Conservation (phyloP, 2,888 invertebrate genomes). For the Nysson spinosus region DNA sequence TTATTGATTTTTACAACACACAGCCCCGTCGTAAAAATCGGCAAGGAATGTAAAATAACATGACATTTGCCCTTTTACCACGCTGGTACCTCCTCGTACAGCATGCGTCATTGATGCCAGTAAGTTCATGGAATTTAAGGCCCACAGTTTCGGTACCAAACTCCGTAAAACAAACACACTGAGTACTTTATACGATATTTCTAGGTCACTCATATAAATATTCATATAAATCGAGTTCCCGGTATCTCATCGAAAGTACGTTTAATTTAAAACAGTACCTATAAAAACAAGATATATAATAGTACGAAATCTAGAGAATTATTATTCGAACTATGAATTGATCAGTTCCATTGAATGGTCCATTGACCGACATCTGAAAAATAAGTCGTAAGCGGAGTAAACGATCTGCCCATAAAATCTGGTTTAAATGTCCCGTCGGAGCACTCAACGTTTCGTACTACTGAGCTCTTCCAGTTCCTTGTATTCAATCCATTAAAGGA, state of each 20-base stretch:
- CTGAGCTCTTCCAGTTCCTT: conserved; percentile 31
- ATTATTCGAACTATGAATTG: no score
- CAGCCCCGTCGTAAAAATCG: conserved; percentile 54
- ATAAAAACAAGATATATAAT: no score
- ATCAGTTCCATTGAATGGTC: no score
- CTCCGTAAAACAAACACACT: conserved; percentile 33
- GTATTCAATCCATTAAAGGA: conserved; percentile 22
- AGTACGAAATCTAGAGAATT: no score
- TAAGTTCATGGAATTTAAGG: conserved; percentile 54
- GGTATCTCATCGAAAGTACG: no score
- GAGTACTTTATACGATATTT: no score
- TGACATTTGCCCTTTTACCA: conserved; percentile 38
- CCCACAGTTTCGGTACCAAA: conserved; percentile 27
- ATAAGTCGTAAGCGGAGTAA: conserved; percentile 9
- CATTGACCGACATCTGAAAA: conserved; percentile 40
- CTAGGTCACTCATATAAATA: no score
- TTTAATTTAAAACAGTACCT: no score
- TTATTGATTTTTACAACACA: conserved; percentile 59
- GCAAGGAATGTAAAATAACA: conserved; percentile 50
- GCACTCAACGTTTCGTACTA: conserved; percentile 28
- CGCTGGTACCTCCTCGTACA: conserved; percentile 23
- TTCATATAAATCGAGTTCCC: no score
- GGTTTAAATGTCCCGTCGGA: conserved; percentile 22
- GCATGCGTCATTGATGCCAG: conserved; percentile 41
- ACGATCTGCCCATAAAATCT: conserved; percentile 5